These are phyloP conservation scores for Lagopus leucura DNA, from an alignment of 2,113 vertebrate species.

Conservation along the genomic window DNA sequence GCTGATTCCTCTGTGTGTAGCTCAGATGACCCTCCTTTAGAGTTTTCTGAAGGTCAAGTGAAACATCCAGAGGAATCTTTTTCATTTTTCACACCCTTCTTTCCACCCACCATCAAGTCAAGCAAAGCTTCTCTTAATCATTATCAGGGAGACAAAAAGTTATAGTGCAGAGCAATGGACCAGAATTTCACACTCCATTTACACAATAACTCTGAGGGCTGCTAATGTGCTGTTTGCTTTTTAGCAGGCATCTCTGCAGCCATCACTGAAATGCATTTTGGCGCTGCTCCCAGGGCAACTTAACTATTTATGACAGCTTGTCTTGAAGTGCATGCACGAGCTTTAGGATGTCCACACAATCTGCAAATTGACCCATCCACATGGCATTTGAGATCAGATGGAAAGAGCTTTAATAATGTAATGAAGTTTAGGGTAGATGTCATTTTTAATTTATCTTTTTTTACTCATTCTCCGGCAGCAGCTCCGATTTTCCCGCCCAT, in stretches of 20 bases:
- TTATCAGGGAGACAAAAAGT: constrained; percentile 76
- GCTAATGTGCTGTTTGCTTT: constrained; percentile 78
- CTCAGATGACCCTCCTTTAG: neutral
- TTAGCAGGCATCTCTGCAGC: constrained; percentile 76
- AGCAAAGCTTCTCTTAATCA: constrained; percentile 74
- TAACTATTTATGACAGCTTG: constrained; percentile 78
- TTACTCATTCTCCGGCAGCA: neutral
- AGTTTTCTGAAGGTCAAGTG: constrained; percentile 73
- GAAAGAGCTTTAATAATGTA: constrained; percentile 57
- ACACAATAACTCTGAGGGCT: constrained; percentile 76
- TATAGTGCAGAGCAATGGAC: constrained; percentile 65
- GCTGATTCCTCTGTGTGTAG: constrained; percentile 54
- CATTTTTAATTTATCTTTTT: constrained; percentile 47
- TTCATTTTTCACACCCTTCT: constrained; percentile 44
- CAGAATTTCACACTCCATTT: constrained; percentile 82
- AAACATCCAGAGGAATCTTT: neutral
- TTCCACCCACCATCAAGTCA: constrained; percentile 67
- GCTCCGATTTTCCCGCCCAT: neutral
- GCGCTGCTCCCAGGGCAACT: constrained; percentile 71
- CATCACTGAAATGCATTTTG: constrained; percentile 76
- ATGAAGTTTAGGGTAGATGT: constrained; percentile 55
- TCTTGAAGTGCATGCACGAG: constrained; percentile 72
- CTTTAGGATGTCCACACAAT: constrained; percentile 71
- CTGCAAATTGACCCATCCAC: constrained; percentile 73
- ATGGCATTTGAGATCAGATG: constrained; percentile 62